phyloP scores from a whole-genome alignment of 2,888 invertebrate species.

The Drosophila borborema region DNA sequence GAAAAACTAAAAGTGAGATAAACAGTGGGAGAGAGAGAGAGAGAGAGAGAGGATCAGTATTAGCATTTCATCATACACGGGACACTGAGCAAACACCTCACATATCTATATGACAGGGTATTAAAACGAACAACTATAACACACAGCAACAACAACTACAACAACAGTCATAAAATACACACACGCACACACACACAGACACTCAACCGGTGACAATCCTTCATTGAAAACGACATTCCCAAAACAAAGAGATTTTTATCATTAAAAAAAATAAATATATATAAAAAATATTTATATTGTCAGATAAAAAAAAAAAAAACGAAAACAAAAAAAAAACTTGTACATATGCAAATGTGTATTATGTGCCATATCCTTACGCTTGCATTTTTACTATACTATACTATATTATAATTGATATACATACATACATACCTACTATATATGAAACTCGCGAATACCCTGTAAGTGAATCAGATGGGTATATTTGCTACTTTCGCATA shows the following conservation, averaged over 20 bases:
- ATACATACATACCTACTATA: slow-evolving; percentile 18
- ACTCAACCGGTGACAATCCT: slow-evolving; percentile 70
- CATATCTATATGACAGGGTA: slow-evolving; percentile 48
- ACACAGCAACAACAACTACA: slow-evolving; percentile 12
- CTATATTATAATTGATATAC: slow-evolving; percentile 39
- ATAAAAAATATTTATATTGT: slow-evolving; percentile 30
- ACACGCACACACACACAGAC: slow-evolving; percentile 31
- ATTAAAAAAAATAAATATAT: slow-evolving; percentile 8
- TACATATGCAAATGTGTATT: slow-evolving; percentile 64
- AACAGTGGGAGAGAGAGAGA: background rate
- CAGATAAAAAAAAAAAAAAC: slow-evolving; percentile 22
- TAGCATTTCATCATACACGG: slow-evolving; percentile 33
- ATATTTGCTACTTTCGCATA: slow-evolving; percentile 21
- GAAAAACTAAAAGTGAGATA: too few relatives aligned
- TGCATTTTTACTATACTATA: slow-evolving; percentile 66
- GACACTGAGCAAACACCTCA: slow-evolving; percentile 29
- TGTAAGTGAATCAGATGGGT: slow-evolving; percentile 7
- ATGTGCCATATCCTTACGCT: slow-evolving; percentile 79
- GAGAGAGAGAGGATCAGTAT: slow-evolving; percentile 50
- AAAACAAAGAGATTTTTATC: background rate
- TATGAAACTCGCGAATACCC: slow-evolving; percentile 17
- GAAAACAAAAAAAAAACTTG: slow-evolving; percentile 18
- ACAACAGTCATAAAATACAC: slow-evolving; percentile 50
- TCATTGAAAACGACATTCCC: slow-evolving; percentile 38
- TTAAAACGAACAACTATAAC: slow-evolving; percentile 34